Evolutionary conservation across 2,797 vertebrate genomes (phyloP).

Genomic region (Enteromius trimaculatus): DNA sequence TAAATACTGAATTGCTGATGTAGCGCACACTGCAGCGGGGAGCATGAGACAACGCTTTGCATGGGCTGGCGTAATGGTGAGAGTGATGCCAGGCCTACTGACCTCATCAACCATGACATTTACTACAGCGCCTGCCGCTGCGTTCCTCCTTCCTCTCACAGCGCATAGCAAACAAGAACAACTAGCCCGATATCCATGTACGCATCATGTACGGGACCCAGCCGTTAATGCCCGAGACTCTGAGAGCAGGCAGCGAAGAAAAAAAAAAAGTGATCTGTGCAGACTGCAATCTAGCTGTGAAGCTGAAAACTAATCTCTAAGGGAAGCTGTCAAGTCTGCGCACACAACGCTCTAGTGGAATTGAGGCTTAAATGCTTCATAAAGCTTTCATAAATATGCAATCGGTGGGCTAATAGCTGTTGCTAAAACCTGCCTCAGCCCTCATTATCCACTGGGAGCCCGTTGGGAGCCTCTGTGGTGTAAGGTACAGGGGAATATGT

Average conservation of each 20-base stretch:
- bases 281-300: conserved; percentile 68
- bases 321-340: conserved; percentile 76
- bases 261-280: conserved; percentile 44
- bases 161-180: conserved; percentile 70
- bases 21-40: conserved; percentile 60
- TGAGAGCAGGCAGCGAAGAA: conserved; percentile 5
- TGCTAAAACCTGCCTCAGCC: conserved; percentile 70
- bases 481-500: conserved; percentile 70
- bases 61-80: conserved; percentile 67
- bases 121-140: conserved; percentile 59
- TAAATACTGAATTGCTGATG: conserved; percentile 62
- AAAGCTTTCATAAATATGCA: conserved; percentile 80
- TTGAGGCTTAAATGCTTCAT: conserved; percentile 77
- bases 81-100: conserved; percentile 68
- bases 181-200: conserved; percentile 72
- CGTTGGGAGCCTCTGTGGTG: conserved; percentile 68
- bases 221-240: conserved; percentile 48
- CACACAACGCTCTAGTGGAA: conserved; percentile 74
- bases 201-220: conserved; percentile 58
- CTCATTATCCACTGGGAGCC: conserved; percentile 73
- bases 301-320: conserved; percentile 75
- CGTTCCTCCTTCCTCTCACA: conserved; percentile 52
- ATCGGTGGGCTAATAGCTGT: conserved; percentile 71
- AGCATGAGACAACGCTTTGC: conserved; percentile 67
- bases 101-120: conserved; percentile 81